Evolutionary conservation across 2,113 vertebrate genomes (phyloP), one percentile per base, ranked within the genome.

Genomic region (Mobula birostris): DNA sequence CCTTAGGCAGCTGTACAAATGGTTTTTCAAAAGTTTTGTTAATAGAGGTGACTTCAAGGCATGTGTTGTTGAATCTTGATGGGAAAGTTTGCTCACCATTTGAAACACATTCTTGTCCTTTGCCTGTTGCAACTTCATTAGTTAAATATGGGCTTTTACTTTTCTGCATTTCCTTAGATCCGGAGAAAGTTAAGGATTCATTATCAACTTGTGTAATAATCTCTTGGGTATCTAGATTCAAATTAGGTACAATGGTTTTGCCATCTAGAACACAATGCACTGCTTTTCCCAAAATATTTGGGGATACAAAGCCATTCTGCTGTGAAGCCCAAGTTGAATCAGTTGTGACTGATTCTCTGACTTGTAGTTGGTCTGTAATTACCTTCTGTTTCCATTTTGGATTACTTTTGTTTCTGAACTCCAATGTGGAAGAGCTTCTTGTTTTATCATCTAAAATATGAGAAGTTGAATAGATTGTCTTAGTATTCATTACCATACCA

Each of bases 171-270:
- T 66, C 85, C 5, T 88, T 88, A 88, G 27, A 63, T 66, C 58
- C 85, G 66, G 85, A 63, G 66, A 88, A 66, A 5, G 14, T 90
- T 90, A 90, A 88, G 29, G 61, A 90, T n/a, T 90, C 61, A 29
- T 90, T 68, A 19, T 66, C 61, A 90, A 68, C 17, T 90, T 90
- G 61, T 21, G 32, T 17, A 6, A 66, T 61, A 17, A 68, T 66
- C 85, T 66, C 85, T 68, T 68, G 61, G 4, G 85, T 90, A 90
- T 66, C n/a, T 19, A 32, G 14, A 66, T 36, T 90, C 15, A 90
- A 66, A 90, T 19, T n/a, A 7, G 6, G 66, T n/a, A 32, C 14
- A 32, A n/a, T n/a, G 61, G 85, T 66, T 90, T 90, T 66, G 85
- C n/a, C 32, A 5, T 24, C 15, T 32, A 90, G n/a, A 90, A 63